Percentiles rank a stretch among this genome's conserved stretches.
Conservation (phyloP, 1,140 invertebrate genomes). For the Habropoda laboriosa region DNA sequence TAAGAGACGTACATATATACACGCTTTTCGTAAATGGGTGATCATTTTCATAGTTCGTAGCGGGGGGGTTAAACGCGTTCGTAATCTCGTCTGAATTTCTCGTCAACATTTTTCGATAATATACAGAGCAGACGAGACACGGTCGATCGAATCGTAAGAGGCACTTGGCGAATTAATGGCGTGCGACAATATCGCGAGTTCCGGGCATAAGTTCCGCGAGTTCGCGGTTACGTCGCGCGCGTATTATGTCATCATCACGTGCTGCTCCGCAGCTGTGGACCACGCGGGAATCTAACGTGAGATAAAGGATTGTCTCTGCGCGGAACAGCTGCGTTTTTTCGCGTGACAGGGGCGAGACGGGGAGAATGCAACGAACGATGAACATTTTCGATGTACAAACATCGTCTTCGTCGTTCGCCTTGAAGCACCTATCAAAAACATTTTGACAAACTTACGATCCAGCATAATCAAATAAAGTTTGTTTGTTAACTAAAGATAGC, state of each 20-base stretch:
- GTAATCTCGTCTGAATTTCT: too few relatives aligned
- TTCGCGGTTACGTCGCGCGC: not conserved
- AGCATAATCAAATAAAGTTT: too few relatives aligned
- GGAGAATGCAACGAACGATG: too few relatives aligned
- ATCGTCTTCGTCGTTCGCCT: not conserved
- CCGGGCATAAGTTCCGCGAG: too few relatives aligned
- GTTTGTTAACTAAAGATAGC: not conserved
- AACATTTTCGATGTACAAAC: too few relatives aligned
- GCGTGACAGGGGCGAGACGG: not conserved
- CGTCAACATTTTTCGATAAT: too few relatives aligned
- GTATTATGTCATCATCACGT: constrained; percentile 38
- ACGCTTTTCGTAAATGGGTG: too few relatives aligned
- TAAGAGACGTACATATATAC: too few relatives aligned
- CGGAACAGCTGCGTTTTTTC: constrained; percentile 12
- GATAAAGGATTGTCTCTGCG: constrained; percentile 7
- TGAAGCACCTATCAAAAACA: too few relatives aligned
- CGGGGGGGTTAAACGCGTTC: too few relatives aligned
- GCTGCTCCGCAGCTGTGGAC: constrained; percentile 5
- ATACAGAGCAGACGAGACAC: not conserved
- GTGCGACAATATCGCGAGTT: constrained; percentile 1
- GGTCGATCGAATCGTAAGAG: not conserved
- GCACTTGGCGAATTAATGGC: constrained; percentile 21
- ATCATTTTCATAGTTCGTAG: too few relatives aligned
- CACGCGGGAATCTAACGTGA: not conserved
- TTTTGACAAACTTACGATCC: too few relatives aligned